phyloP scores from a whole-genome alignment of 2,113 vertebrate genomes.

The Pterocles orientalis region DNA sequence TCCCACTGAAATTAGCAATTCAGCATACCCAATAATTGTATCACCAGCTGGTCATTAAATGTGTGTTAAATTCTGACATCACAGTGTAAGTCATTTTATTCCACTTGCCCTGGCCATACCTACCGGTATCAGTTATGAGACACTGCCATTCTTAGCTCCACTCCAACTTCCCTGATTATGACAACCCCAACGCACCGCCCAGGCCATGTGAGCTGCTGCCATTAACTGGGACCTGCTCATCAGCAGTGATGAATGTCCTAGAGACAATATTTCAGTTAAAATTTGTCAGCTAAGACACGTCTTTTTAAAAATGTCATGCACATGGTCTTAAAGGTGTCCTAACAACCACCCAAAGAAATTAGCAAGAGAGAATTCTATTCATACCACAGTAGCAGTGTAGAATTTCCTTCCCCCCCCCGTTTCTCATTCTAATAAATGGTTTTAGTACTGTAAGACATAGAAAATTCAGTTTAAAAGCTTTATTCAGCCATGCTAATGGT shows the following conservation, averaged over 20 bases:
- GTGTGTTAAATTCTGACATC: neutral
- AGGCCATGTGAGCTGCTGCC: neutral
- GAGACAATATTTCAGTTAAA: neutral
- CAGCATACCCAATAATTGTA: neutral
- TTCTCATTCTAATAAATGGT: neutral
- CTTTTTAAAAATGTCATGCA: neutral
- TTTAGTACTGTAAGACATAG: neutral
- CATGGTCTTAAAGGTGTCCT: neutral
- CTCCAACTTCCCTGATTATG: neutral
- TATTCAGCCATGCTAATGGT: neutral
- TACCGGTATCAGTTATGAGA: neutral
- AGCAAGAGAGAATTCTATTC: neutral
- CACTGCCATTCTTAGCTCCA: neutral
- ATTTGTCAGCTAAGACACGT: neutral
- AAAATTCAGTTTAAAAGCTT: neutral
- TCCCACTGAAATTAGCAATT: neutral
- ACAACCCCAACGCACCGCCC: neutral
- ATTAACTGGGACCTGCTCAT: neutral
- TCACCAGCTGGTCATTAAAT: neutral
- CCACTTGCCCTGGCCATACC: neutral
- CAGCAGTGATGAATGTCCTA: neutral
- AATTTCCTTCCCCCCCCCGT: neutral
- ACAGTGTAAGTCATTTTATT: neutral
- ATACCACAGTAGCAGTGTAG: neutral
- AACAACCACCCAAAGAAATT: neutral